phyloP scores from a whole-genome alignment of 2,797 vertebrate species.

The Amblyraja radiata region DNA sequence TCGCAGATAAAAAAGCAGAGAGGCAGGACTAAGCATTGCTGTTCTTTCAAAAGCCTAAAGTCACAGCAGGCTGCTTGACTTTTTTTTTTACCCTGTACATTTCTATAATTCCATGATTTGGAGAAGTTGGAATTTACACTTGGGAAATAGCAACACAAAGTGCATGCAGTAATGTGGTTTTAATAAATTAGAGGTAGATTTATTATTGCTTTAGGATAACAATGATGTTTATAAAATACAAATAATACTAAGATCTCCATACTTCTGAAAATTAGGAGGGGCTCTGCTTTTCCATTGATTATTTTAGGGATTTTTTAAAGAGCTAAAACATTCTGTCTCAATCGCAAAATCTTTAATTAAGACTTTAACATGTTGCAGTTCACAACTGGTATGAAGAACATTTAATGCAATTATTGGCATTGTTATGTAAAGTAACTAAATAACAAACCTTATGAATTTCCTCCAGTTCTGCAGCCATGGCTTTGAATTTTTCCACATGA shows the following conservation, averaged over 20 bases:
- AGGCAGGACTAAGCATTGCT: background rate
- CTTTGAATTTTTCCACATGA: slow-evolving; percentile 63
- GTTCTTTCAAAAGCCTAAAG: background rate
- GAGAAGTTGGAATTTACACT: background rate
- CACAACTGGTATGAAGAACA: background rate
- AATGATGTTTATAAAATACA: background rate
- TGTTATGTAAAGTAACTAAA: background rate
- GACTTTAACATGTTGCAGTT: background rate
- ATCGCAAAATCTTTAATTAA: background rate
- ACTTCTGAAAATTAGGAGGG: background rate
- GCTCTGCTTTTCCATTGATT: background rate
- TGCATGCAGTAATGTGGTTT: background rate
- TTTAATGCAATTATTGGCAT: background rate
- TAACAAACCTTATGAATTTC: slow-evolving; percentile 65
- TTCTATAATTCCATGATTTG: background rate
- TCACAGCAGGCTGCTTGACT: background rate
- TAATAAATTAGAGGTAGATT: background rate
- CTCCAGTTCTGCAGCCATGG: slow-evolving; percentile 64
- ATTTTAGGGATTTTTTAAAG: background rate
- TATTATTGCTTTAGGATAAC: background rate
- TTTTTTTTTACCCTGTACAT: background rate
- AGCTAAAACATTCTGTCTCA: background rate
- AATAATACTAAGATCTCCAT: background rate
- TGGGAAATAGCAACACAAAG: background rate
- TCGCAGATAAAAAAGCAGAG: background rate